These are phyloP conservation scores for Sycobia sp. DNA, from an alignment of 1,140 invertebrate genomes.

Conservation along the genomic window DNA sequence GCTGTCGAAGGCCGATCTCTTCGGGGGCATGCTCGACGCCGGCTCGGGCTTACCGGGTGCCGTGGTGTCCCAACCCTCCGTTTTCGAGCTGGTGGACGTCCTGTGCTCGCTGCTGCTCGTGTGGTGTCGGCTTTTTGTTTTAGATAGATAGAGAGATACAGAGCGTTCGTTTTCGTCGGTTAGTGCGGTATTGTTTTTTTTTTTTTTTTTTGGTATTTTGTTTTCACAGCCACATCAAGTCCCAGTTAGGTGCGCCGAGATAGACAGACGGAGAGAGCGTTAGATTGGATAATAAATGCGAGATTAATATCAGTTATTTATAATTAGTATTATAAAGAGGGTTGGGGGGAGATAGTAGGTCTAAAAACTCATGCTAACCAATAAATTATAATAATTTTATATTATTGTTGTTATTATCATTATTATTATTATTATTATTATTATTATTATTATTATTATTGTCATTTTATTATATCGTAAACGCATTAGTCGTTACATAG, in stretches of 20 bases:
- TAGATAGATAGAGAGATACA: no score
- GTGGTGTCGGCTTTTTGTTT: constrained; percentile 59
- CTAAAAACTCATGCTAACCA: no score
- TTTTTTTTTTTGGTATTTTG: background rate
- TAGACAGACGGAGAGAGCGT: background rate
- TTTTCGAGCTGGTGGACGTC: constrained; percentile 59
- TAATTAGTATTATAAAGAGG: no score
- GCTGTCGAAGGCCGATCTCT: constrained; percentile 58
- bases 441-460: no score
- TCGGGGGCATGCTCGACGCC: constrained; percentile 47
- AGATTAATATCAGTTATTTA: constrained; percentile 32
- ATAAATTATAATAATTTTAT: no score
- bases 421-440: no score
- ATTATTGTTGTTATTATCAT: no score
- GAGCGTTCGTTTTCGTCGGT: constrained; percentile 5
- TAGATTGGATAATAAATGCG: constrained; percentile 25
- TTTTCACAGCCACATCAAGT: no score
- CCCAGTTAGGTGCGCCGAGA: no score
- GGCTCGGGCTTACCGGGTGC: constrained; percentile 43
- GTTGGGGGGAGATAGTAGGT: no score
- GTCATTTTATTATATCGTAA: no score
- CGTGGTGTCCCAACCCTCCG: constrained; percentile 51
- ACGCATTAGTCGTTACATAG: no score
- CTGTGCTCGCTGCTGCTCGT: constrained; percentile 58
- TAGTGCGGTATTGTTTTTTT: constrained; percentile 15